Percentiles rank a stretch among this genome's conserved stretches.
These are phyloP conservation scores for Macquaria ambigua DNA, from an alignment of 2,113 vertebrate species.

Conservation along the genomic window DNA sequence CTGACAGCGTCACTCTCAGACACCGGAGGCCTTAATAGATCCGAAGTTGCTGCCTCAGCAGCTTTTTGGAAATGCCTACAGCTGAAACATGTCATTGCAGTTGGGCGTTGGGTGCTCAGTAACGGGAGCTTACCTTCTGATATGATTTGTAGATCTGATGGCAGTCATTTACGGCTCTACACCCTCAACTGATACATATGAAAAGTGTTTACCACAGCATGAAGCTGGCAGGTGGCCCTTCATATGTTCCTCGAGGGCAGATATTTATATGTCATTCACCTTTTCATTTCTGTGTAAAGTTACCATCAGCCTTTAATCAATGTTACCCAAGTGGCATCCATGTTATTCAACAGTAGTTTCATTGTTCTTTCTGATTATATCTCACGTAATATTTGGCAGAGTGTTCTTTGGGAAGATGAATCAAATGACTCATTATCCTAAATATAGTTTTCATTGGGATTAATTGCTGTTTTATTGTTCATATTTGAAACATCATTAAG, in stretches of 20 bases:
- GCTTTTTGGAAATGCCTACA: constrained; percentile 19
- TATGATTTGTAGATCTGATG: constrained; percentile 41
- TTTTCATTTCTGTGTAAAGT: not conserved
- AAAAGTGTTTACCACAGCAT: constrained; percentile 15
- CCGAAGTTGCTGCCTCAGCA: constrained; percentile 57
- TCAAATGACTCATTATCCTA: not conserved
- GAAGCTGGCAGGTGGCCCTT: constrained; percentile 19
- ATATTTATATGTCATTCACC: constrained; percentile 3
- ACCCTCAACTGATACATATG: not conserved
- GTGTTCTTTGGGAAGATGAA: not conserved
- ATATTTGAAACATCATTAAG: not conserved
- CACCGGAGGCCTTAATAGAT: constrained; percentile 31
- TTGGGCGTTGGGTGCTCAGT: not conserved
- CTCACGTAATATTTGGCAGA: not conserved
- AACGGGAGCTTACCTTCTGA: constrained; percentile 3
- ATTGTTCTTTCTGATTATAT: constrained; percentile 10
- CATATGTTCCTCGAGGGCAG: not conserved
- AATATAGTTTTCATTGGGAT: constrained; percentile 18
- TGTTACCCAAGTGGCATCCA: not conserved
- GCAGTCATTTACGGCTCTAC: constrained; percentile 27
- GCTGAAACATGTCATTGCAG: constrained; percentile 47
- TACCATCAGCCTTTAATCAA: constrained; percentile 10
- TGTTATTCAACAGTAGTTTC: not conserved
- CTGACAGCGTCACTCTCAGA: constrained; percentile 29
- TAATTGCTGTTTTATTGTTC: constrained; percentile 7